Evolutionary conservation across 2,888 invertebrate species (phyloP).

Genomic region (Acleris sparsana): DNA sequence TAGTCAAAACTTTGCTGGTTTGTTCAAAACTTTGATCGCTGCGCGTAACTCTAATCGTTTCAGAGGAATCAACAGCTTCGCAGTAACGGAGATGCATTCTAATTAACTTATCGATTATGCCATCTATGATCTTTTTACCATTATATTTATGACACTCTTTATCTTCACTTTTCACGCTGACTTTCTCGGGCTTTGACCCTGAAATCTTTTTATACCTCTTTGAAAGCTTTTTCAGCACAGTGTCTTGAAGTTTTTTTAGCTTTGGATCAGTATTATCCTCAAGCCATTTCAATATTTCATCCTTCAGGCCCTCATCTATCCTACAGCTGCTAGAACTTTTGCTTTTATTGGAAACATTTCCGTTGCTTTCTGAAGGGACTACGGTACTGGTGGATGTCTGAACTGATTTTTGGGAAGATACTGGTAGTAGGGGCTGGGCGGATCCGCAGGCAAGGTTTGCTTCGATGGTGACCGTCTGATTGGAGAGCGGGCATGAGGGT

Average conservation of each 20-base stretch:
- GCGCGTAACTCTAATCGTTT: constrained; percentile 35
- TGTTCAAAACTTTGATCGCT: constrained; percentile 42
- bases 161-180: neutral
- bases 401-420: constrained; percentile 45
- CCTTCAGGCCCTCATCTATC: constrained; percentile 41
- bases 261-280: constrained; percentile 44
- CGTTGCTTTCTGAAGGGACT: constrained; percentile 37
- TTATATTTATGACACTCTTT: constrained; percentile 1
- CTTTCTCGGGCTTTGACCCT: neutral
- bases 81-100: neutral
- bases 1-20: constrained; percentile 53
- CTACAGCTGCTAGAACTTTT: constrained; percentile 56
- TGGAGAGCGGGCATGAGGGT: constrained; percentile 38
- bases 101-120: constrained; percentile 5
- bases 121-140: constrained; percentile 3
- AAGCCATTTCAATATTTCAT: constrained; percentile 47
- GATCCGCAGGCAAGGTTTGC: constrained; percentile 37
- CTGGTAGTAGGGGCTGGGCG: constrained; percentile 43
- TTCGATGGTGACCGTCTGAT: neutral
- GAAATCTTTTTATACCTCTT: constrained; percentile 28
- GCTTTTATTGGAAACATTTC: constrained; percentile 44
- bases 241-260: constrained; percentile 32
- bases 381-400: constrained; percentile 52
- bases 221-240: constrained; percentile 37
- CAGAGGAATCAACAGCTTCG: neutral